Evolutionary conservation across 1,140 invertebrate species (phyloP), one percentile per base, ranked within the genome.

Genomic region (Megalonaias nervosa): DNA sequence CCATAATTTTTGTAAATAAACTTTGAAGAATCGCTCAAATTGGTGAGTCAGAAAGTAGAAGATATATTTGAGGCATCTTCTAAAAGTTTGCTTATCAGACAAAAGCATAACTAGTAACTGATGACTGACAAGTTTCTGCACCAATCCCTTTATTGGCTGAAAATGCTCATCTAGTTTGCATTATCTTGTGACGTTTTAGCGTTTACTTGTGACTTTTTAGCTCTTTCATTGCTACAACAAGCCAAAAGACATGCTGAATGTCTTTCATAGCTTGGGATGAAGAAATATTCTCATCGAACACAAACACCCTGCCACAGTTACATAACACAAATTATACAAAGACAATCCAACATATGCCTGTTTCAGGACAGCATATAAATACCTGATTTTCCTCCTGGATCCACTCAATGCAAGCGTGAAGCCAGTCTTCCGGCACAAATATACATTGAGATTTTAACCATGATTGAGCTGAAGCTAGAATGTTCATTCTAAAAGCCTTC

Each of bases 331-430:
- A 4, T 59, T 21, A 57, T 69, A 48, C 23, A 31, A n/a, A 48
- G 55, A 72, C 19, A 60, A n/a, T 48, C 38, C 38, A 23, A 26
- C 19, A 48, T 48, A 31, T 57, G 2, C 17, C 31, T 38, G 1
- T 59, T 73, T 65, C 12, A 66, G n/a, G 55, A 17, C 31, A 21
- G 17, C 17, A 12, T 26, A 9, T 23, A 55, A 56, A 17, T 80
- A 89, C 89, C 85, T 83, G 79, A 75, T 85, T 84, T 71, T 90
- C 88, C 69, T 88, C 84, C 23, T 83, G 79, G 55, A 90, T 85
- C 89, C 89, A 90, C 71, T 89, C 86, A 14, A 88, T 57, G 81
- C 88, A 89, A 55, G 89, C 89, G 15, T 84, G 81, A 15, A 89
- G 67, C 89, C 89, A 90, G 48, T 89, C 88, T 64, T 81, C 70